These are phyloP conservation scores for Malaclemys terrapin DNA, from an alignment of 2,113 vertebrate species.

Conservation along the genomic window DNA sequence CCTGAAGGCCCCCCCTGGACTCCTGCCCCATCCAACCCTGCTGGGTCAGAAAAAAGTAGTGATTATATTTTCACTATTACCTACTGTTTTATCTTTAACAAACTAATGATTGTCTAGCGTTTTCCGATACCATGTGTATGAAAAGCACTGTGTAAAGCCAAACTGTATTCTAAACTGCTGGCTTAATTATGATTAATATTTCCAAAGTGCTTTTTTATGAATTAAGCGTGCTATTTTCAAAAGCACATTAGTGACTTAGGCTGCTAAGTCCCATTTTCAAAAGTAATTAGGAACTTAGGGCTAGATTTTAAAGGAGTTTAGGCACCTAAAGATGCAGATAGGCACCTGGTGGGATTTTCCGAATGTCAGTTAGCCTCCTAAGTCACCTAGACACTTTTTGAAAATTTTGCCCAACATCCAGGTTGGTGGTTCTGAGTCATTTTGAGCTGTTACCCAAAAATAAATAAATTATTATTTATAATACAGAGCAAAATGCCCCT, in stretches of 20 bases:
- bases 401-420: neutral
- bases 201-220: neutral
- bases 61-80: constrained; percentile 40
- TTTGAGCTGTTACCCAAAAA: neutral
- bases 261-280: neutral
- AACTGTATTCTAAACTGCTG: neutral
- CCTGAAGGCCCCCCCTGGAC: too few relatives aligned
- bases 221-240: neutral
- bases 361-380: neutral
- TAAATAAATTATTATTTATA: neutral
- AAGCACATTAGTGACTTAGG: neutral
- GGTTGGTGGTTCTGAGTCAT: neutral
- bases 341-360: neutral
- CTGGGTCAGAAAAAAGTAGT: constrained; percentile 27
- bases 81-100: constrained; percentile 47
- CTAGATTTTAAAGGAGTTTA: neutral
- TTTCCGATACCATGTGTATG: neutral
- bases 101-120: constrained; percentile 49
- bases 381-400: neutral
- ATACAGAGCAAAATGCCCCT: neutral
- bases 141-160: constrained; percentile 17
- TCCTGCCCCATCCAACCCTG: too few relatives aligned
- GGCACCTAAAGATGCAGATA: neutral
- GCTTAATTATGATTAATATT: constrained; percentile 11
- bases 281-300: neutral